Evolutionary conservation across 2,888 invertebrate species (phyloP).

Genomic region (Tridacna gigas): DNA sequence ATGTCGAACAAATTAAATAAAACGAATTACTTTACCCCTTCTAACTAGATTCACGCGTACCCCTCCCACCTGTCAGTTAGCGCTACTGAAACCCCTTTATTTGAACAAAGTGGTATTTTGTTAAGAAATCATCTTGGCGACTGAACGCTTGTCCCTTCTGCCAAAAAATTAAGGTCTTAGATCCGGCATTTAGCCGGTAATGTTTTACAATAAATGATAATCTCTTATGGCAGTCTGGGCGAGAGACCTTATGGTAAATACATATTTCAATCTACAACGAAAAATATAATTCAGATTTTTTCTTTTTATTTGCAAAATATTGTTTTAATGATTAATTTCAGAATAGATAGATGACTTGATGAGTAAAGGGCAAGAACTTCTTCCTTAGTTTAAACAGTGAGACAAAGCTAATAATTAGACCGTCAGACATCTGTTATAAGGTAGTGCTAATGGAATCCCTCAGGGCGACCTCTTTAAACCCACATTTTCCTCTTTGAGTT

Average conservation of each 20-base stretch:
- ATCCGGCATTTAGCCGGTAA: no score
- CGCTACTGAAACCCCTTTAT: slow-evolving; percentile 49
- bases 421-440: slow-evolving; percentile 60
- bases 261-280: no score
- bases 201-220: no score
- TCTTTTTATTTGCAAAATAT: no score
- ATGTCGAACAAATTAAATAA: slow-evolving; percentile 65
- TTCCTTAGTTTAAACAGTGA: slow-evolving; percentile 9
- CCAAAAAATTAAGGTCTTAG: neutral
- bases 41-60: slow-evolving; percentile 65
- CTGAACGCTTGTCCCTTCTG: neutral
- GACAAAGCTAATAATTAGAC: slow-evolving; percentile 57
- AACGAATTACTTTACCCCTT: slow-evolving; percentile 38
- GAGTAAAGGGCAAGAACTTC: no score
- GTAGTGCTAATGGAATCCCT: slow-evolving; percentile 48
- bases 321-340: no score
- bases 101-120: slow-evolving; percentile 16
- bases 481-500: neutral
- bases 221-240: no score
- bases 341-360: no score
- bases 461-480: slow-evolving; percentile 45
- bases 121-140: neutral
- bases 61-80: slow-evolving; percentile 61
- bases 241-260: no score
- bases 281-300: no score